Evolutionary conservation across 2,113 vertebrate genomes (phyloP).

Genomic region (Heloderma charlesbogerti): DNA sequence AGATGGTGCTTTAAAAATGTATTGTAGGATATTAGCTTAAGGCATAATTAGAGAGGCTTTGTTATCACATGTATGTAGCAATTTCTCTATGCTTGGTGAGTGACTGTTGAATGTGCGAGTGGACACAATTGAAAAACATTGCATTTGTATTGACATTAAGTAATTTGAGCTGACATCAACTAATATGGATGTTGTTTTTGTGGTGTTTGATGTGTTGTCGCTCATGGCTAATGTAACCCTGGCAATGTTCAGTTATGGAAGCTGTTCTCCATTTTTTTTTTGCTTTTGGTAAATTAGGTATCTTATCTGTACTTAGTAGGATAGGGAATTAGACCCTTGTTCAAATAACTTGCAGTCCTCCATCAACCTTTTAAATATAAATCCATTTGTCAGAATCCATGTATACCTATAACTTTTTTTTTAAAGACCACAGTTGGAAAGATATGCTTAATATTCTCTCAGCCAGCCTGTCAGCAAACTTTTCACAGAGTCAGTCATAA

Average conservation of each 20-base stretch:
- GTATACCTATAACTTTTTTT: conserved; percentile 27
- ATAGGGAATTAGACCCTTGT: conserved; percentile 2
- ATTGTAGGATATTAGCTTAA: background rate
- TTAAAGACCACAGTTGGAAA: conserved; percentile 11
- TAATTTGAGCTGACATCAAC: background rate
- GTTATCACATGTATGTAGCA: background rate
- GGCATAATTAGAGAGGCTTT: background rate
- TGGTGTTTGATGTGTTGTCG: background rate
- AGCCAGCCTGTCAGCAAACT: background rate
- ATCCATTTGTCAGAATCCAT: conserved; percentile 42
- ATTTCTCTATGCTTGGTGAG: background rate
- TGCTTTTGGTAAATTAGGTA: background rate
- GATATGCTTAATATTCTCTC: background rate
- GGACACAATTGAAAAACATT: background rate
- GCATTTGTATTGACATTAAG: background rate
- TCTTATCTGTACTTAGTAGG: conserved; percentile 16
- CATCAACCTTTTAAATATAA: background rate
- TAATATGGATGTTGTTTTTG: background rate
- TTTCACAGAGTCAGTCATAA: background rate
- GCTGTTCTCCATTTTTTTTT: background rate
- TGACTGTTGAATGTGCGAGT: background rate
- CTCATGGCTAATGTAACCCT: background rate
- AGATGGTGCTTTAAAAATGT: background rate
- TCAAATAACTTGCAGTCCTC: background rate
- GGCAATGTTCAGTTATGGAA: background rate